Percentiles rank a stretch among this genome's conserved stretches.
Evolutionary conservation across 2,797 vertebrate species (phyloP).

Genomic region (Zenarchopterus dispar): DNA sequence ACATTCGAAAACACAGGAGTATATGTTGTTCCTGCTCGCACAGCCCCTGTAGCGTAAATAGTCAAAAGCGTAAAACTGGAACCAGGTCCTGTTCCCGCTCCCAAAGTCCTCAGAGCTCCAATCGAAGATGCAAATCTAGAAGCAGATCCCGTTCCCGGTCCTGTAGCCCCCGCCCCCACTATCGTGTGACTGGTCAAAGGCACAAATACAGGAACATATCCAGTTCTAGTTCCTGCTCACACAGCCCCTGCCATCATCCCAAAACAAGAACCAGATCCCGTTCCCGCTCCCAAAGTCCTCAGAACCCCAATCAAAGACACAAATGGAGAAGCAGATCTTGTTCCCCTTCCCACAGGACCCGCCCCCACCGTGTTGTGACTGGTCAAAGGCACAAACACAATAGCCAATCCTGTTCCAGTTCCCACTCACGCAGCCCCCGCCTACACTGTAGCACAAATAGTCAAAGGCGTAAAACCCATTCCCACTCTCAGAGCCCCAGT

Average conservation of each 20-base stretch:
- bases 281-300: too few species aligned
- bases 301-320: too few species aligned
- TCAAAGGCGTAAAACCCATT: too few species aligned
- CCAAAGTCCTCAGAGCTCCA: too few species aligned
- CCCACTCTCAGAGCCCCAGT: constrained; percentile 69
- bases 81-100: not conserved
- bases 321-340: not conserved
- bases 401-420: constrained; percentile 3
- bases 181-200: constrained; percentile 64
- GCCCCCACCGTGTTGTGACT: constrained; percentile 69
- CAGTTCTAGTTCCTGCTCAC: constrained; percentile 58
- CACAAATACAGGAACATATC: not conserved
- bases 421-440: too few species aligned
- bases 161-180: constrained; percentile 43
- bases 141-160: constrained; percentile 40
- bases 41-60: too few species aligned
- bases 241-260: constrained; percentile 61
- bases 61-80: not conserved
- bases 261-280: not conserved
- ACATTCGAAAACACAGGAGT: too few species aligned
- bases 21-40: too few species aligned
- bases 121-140: too few species aligned
- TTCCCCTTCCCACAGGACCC: constrained; percentile 43
- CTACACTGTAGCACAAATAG: too few species aligned
- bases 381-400: constrained; percentile 24